These are phyloP conservation scores for Copsychus sechellarum DNA, from an alignment of 2,113 vertebrate species.

Conservation along the genomic window DNA sequence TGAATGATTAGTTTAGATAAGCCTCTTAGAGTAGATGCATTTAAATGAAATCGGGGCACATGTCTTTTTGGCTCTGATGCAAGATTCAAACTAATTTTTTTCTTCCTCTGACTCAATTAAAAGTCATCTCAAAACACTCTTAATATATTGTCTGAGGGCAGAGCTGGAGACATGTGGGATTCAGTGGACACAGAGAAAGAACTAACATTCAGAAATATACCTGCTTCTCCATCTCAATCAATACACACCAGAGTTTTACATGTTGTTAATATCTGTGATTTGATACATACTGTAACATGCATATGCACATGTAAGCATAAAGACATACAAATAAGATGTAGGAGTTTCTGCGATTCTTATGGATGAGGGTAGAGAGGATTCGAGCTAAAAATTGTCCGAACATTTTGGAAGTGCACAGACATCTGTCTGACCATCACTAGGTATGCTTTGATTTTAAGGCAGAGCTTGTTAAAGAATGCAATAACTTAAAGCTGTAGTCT, in stretches of 20 bases:
- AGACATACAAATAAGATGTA: not conserved
- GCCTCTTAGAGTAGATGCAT: slow-evolving; percentile 79
- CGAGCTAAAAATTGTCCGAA: slow-evolving; percentile 44
- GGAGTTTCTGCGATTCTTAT: not conserved
- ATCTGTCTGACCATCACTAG: slow-evolving; percentile 60
- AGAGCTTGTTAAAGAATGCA: slow-evolving; percentile 67
- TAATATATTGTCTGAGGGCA: slow-evolving; percentile 16
- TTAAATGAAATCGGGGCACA: slow-evolving; percentile 81
- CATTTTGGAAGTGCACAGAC: slow-evolving; percentile 50
- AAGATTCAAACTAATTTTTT: slow-evolving; percentile 69
- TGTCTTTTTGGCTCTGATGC: slow-evolving; percentile 69
- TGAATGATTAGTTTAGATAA: slow-evolving; percentile 83
- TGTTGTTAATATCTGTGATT: slow-evolving; percentile 63
- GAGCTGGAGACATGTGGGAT: slow-evolving; percentile 48
- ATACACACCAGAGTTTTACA: slow-evolving; percentile 67
- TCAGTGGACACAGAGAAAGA: slow-evolving; percentile 54
- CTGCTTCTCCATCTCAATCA: slow-evolving; percentile 67
- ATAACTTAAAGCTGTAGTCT: slow-evolving; percentile 63
- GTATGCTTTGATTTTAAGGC: slow-evolving; percentile 73
- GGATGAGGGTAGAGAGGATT: not conserved
- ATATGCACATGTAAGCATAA: not conserved
- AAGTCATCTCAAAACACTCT: slow-evolving; percentile 64
- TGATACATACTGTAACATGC: slow-evolving; percentile 19
- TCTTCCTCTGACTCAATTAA: slow-evolving; percentile 51
- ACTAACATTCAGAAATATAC: slow-evolving; percentile 35